Conservation (phyloP, 2,113 vertebrate genomes). For the Hipposideros armiger region DNA sequence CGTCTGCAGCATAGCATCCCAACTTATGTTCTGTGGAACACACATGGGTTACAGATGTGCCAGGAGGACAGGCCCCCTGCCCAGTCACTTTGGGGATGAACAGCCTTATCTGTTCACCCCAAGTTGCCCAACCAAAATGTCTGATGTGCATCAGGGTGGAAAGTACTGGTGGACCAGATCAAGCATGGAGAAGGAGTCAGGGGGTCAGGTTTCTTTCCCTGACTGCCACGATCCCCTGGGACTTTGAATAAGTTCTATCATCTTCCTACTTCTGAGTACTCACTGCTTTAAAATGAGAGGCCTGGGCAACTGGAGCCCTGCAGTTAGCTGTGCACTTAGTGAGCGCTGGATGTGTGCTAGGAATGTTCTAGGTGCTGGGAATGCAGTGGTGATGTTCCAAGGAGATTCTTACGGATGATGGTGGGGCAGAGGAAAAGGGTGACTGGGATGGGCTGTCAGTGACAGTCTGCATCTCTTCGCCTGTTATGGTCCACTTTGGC, state of each 20-base stretch:
- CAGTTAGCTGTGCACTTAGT: not conserved
- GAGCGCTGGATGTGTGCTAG: not conserved
- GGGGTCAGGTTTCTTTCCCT: not conserved
- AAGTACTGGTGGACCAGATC: not conserved
- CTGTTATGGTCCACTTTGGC: not conserved
- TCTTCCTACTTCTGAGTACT: not conserved
- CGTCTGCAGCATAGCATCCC: accelerated
- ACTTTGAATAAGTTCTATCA: too few relatives aligned
- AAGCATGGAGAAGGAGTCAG: accelerated
- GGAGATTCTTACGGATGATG: not conserved
- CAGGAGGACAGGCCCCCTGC: not conserved
- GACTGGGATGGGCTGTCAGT: accelerated
- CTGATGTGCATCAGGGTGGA: too few relatives aligned
- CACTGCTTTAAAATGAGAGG: not conserved
- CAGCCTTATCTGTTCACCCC: not conserved
- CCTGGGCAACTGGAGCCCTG: not conserved
- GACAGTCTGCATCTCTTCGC: not conserved
- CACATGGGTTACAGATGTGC: accelerated
- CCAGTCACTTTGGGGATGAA: not conserved
- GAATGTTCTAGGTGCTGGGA: not conserved
- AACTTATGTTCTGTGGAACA: not conserved
- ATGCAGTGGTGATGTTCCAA: not conserved
- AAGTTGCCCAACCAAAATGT: accelerated
- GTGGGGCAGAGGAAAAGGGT: not conserved
- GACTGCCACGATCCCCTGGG: not conserved